A percentile compares a stretch with the other conserved stretches of the same genome.
These are phyloP conservation scores for Ochotona princeps DNA, from an alignment of 2,113 vertebrate species.

Conservation along the genomic window DNA sequence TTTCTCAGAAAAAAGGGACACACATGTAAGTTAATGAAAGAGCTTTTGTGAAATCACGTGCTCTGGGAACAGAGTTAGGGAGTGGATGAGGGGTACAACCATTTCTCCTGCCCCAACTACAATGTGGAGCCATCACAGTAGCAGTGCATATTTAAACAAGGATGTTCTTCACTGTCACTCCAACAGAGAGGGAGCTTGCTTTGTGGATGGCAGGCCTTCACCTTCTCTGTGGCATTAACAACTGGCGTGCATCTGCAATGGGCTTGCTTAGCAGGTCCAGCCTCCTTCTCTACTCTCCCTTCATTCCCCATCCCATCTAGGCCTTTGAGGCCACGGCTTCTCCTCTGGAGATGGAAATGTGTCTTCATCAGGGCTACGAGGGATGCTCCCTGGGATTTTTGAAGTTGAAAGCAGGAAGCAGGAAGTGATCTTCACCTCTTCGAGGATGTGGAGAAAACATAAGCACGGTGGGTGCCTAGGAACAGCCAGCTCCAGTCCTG, in stretches of 20 bases:
- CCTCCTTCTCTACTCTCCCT: not conserved
- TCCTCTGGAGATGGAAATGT: not conserved
- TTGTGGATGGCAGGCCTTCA: not conserved
- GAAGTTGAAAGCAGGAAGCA: not conserved
- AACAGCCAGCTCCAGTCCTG: not conserved
- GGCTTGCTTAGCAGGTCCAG: not conserved
- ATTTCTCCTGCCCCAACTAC: not conserved
- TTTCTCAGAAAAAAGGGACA: not conserved
- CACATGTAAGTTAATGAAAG: not conserved
- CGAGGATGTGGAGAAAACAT: not conserved
- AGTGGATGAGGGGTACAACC: not conserved
- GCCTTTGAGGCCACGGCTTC: not conserved
- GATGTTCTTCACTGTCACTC: not conserved
- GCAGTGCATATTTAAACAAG: not conserved
- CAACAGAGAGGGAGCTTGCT: not conserved
- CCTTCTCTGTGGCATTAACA: not conserved
- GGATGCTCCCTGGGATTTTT: not conserved
- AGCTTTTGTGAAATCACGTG: not conserved
- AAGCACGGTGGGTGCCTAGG: not conserved
- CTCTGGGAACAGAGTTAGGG: not conserved
- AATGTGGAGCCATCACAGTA: not conserved
- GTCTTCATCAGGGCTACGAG: not conserved
- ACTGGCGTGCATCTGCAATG: fast-evolving
- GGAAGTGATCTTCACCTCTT: not conserved
- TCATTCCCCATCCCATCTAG: not conserved